phyloP scores from a whole-genome alignment of 2,113 vertebrate genomes.

The Lota lota region DNA sequence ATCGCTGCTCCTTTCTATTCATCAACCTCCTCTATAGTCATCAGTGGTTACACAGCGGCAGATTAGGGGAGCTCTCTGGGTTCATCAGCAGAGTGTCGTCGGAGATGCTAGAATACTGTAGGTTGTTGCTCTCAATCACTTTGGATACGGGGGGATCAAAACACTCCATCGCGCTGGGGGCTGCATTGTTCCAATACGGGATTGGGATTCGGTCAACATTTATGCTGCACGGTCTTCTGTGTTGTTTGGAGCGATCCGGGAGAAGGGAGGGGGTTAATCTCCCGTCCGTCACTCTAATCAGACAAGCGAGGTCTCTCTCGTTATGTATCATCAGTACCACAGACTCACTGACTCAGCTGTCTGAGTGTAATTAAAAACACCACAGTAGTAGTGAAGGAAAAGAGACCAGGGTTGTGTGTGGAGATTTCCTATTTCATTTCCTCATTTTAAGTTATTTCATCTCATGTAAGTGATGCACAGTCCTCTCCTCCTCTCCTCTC shows the following conservation, averaged over 20 bases:
- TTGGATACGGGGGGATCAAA: too few relatives aligned
- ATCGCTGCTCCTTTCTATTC: constrained; percentile 59
- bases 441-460: background rate
- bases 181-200: too few relatives aligned
- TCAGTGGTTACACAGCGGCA: constrained; percentile 27
- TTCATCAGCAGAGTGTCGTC: background rate
- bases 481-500: background rate
- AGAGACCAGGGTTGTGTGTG: background rate
- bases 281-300: background rate
- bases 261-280: background rate
- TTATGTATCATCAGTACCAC: background rate
- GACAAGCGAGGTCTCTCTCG: background rate
- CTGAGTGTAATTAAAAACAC: background rate
- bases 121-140: too few relatives aligned
- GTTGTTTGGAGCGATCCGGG: background rate
- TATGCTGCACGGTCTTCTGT: too few relatives aligned
- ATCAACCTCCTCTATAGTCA: constrained; percentile 53
- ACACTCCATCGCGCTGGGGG: too few relatives aligned
- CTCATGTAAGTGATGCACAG: background rate
- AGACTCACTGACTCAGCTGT: background rate
- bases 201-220: too few relatives aligned
- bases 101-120: background rate
- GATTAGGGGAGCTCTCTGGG: background rate
- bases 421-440: background rate
- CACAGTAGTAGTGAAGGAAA: background rate